A percentile compares a stretch with the other conserved stretches of the same genome.
phyloP scores from a whole-genome alignment of 2,113 vertebrate species.

The Rhombomys opimus region DNA sequence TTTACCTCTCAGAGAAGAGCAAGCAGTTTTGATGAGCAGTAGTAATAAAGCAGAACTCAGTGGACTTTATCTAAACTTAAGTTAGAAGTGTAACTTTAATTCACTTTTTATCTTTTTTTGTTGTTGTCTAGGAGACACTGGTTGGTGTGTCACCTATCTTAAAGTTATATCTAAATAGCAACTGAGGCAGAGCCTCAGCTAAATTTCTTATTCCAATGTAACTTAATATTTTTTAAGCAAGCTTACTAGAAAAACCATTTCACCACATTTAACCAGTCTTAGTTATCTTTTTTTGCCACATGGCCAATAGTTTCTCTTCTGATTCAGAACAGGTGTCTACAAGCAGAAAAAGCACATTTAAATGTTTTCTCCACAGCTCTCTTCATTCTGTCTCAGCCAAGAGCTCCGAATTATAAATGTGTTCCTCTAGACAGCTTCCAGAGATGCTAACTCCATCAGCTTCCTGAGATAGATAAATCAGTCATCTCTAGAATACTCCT shows the following conservation, averaged over 20 bases:
- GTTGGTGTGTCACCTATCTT: background rate
- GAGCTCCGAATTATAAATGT: background rate
- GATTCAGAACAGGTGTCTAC: background rate
- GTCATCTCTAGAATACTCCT: background rate
- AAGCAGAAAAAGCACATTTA: background rate
- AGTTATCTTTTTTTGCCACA: background rate
- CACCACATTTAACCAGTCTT: background rate
- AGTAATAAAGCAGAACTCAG: background rate
- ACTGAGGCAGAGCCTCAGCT: background rate
- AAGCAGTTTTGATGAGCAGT: background rate
- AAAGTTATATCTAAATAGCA: background rate
- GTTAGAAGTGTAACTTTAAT: background rate
- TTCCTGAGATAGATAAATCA: background rate
- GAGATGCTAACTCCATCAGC: background rate
- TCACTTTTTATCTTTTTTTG: background rate
- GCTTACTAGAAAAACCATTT: background rate
- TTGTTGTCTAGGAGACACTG: background rate
- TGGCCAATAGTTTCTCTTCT: background rate
- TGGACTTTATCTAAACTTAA: background rate
- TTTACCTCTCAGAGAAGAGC: background rate
- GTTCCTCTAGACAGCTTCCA: background rate
- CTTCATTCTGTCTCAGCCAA: background rate
- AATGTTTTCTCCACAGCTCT: background rate
- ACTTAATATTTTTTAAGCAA: background rate
- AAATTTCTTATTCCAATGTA: background rate